Evolutionary conservation across 2,888 invertebrate species (phyloP).

Genomic region (Euproctis similis): DNA sequence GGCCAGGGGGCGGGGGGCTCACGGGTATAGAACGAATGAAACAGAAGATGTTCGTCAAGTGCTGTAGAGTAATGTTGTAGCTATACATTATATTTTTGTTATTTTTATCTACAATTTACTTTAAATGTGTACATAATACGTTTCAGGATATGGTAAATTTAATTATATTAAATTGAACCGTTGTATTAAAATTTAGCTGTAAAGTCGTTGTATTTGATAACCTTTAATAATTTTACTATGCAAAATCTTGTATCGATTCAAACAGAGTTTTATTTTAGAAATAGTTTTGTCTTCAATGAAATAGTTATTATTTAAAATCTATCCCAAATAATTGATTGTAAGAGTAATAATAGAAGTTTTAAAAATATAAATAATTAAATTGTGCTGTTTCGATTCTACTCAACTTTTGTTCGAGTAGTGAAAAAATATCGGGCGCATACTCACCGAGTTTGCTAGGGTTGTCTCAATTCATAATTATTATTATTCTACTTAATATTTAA

Average conservation of each 20-base stretch:
- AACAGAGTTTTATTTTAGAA: no score
- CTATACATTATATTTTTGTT: conserved; percentile 6
- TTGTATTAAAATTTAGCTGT: no score
- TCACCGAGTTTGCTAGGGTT: conserved; percentile 52
- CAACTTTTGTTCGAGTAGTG: conserved; percentile 44
- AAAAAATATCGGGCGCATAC: conserved; percentile 75
- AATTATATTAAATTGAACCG: no score
- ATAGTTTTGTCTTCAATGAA: no score
- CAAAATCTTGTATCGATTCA: no score
- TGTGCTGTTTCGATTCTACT: conserved; percentile 35
- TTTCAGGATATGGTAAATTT: no score
- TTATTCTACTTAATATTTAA: conserved; percentile 29
- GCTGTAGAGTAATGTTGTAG: conserved; percentile 30
- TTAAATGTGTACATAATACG: no score
- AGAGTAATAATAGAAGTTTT: no score
- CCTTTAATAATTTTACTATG: no score
- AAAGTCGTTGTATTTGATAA: no score
- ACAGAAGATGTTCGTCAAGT: conserved; percentile 28
- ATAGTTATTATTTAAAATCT: no score
- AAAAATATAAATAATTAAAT: conserved; percentile 19
- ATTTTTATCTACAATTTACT: background rate
- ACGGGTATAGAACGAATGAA: conserved; percentile 33
- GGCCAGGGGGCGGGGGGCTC: conserved; percentile 21
- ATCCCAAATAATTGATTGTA: no score
- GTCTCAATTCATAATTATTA: conserved; percentile 44